Base-by-base conservation (phyloP, 1,140 invertebrate genomes). In the Brachionus asplanchnoidis region DNA sequence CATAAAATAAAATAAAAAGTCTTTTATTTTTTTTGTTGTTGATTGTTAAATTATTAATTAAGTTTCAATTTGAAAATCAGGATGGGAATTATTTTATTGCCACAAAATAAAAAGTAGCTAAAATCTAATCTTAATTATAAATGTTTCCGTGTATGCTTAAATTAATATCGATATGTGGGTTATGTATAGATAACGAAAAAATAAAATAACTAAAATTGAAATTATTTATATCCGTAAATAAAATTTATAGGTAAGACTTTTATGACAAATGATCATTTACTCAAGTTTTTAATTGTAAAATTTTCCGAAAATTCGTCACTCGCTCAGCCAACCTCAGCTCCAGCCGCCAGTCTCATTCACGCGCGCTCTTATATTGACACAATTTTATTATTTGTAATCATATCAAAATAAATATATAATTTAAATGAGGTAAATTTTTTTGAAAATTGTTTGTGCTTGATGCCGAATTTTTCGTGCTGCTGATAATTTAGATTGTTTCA, bases 201-300 rank as follows among this genome's bases (percentile, higher is more conserved):
- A 70, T 36, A 36, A 70, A 70, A 36, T 42, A 46, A 23, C 32
- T n/a, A 75, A 75, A 75, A 75, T 75, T 42, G 40, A 75, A 75
- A 75, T 75, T 75, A 75, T 75, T 75, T 75, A 75, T 75, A 75
- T 75, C 70, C 70, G 70, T 75, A 75, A 75, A 75, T 75, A 68
- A 68, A 68, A 68, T 68, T 68, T 68, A 32, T 68, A 68, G 66
- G 66, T 75, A 75, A 75, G 40, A 75, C 44, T 75, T 75, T 75
- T 75, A 75, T 75, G 70, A 75, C 70, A 75, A 75, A 75, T 75
- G 70, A 75, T 75, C 70, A 75, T 75, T 75, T 75, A 75, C 66
- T 68, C 32, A 68, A 68, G 66, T 68, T 68, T 68, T 68, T 68
- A 68, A 68, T 68, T 68, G 66, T 68, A 68, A 68, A 68, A 68